Conservation (phyloP, 2,113 vertebrate genomes). For the Perognathus longimembris region DNA sequence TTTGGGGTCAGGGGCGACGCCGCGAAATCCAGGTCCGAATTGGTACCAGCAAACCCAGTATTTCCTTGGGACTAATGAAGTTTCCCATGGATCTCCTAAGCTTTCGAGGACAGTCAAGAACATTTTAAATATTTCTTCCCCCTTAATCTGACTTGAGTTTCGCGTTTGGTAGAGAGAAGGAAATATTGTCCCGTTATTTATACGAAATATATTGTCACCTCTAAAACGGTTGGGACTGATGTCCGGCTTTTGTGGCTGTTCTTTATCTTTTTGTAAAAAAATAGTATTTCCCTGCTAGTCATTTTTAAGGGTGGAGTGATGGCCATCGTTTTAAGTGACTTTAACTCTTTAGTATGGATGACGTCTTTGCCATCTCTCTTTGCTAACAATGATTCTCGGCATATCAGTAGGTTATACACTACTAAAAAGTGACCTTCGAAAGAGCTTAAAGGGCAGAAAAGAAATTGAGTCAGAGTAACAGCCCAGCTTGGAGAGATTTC, state of each 20-base stretch:
- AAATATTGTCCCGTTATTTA: conserved; percentile 53
- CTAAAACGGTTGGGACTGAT: background rate
- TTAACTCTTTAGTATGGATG: conserved; percentile 20
- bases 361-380: conserved; percentile 47
- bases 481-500: background rate
- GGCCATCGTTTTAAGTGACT: background rate
- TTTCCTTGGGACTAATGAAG: conserved; percentile 45
- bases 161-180: conserved; percentile 39
- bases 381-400: conserved; percentile 62
- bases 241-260: background rate
- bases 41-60: background rate
- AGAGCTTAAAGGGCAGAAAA: conserved; percentile 52
- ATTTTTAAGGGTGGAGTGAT: background rate
- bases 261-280: background rate
- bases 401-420: conserved; percentile 52
- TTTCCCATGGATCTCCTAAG: background rate
- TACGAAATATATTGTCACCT: conserved; percentile 25
- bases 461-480: background rate
- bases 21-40: background rate
- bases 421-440: conserved; percentile 42
- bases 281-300: background rate
- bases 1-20: conserved; percentile 22
- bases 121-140: background rate
- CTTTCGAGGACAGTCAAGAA: background rate
- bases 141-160: conserved; percentile 54